Evolutionary conservation across 2,888 invertebrate species (phyloP).

Genomic region (Rotaria sp.): DNA sequence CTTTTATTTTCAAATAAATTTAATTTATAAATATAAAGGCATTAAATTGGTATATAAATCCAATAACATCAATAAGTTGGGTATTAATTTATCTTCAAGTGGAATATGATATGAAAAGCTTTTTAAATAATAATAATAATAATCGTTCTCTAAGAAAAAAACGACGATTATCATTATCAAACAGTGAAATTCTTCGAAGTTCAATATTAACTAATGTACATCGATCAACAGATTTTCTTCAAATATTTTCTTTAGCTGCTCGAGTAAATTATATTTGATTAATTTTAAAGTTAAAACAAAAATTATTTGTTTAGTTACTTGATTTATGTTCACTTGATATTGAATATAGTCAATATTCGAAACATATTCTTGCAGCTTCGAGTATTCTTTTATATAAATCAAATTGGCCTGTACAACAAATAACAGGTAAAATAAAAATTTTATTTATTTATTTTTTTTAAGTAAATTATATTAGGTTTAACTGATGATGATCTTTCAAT

Average conservation of each 20-base stretch:
- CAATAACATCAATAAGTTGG: constrained; percentile 86
- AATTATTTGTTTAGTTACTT: constrained; percentile 62
- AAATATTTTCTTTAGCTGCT: constrained; percentile 8
- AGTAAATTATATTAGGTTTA: background rate
- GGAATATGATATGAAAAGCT: constrained; percentile 32
- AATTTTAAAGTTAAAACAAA: background rate
- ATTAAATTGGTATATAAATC: constrained; percentile 78
- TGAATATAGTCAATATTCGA: constrained; percentile 71
- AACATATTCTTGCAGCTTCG: constrained; percentile 80
- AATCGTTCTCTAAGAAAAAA: background rate
- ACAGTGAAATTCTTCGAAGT: constrained; percentile 31
- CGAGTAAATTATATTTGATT: background rate
- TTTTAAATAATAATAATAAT: background rate
- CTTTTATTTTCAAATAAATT: background rate
- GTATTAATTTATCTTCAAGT: constrained; percentile 86
- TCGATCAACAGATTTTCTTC: background rate
- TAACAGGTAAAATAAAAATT: background rate
- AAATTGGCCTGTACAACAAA: constrained; percentile 71
- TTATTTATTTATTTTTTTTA: background rate
- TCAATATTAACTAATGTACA: constrained; percentile 21
- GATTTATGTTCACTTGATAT: constrained; percentile 83
- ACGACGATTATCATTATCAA: background rate
- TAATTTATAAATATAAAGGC: constrained; percentile 49
- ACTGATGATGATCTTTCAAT: constrained; percentile 65
- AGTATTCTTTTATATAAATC: constrained; percentile 72